These are phyloP conservation scores for Netelia melanura DNA, from an alignment of 2,888 invertebrate species.

Conservation along the genomic window DNA sequence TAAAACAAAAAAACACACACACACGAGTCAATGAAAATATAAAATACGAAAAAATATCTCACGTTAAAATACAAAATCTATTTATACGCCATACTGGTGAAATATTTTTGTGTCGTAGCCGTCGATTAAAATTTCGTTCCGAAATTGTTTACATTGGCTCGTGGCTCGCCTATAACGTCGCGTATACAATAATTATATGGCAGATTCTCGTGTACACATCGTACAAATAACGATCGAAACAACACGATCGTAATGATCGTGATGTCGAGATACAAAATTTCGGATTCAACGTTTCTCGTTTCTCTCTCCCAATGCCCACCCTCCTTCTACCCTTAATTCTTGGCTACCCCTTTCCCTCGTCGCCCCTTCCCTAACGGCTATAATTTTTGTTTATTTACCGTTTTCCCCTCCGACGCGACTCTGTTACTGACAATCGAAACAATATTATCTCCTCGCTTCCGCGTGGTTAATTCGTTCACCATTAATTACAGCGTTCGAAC, in stretches of 20 bases:
- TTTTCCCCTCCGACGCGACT: conserved; percentile 40
- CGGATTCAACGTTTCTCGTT: conserved; percentile 25
- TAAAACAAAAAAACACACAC: too few relatives aligned
- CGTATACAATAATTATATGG: conserved; percentile 13
- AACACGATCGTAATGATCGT: conserved; percentile 55
- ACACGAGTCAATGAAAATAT: too few relatives aligned
- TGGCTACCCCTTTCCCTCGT: background rate
- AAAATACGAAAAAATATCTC: too few relatives aligned
- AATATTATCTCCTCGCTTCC: conserved; percentile 68
- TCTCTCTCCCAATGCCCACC: background rate
- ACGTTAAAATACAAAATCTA: too few relatives aligned
- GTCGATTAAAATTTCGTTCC: conserved; percentile 11
- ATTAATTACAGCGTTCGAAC: conserved; percentile 68
- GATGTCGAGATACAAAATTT: conserved; percentile 55
- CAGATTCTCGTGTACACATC: conserved; percentile 17
- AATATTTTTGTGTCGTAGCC: too few relatives aligned
- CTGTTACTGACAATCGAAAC: conserved; percentile 65
- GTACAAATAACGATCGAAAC: conserved; percentile 17
- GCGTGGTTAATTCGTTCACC: conserved; percentile 68
- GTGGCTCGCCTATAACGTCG: conserved; percentile 10
- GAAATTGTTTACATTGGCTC: conserved; percentile 33
- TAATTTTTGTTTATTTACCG: conserved; percentile 64
- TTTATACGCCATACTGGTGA: too few relatives aligned
- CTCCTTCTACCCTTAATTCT: conserved; percentile 24
- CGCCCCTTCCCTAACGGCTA: conserved; percentile 2